A percentile compares a stretch with the other conserved stretches of the same genome.
Evolutionary conservation across 2,797 vertebrate species (phyloP).

Genomic region (Hydrophis major): DNA sequence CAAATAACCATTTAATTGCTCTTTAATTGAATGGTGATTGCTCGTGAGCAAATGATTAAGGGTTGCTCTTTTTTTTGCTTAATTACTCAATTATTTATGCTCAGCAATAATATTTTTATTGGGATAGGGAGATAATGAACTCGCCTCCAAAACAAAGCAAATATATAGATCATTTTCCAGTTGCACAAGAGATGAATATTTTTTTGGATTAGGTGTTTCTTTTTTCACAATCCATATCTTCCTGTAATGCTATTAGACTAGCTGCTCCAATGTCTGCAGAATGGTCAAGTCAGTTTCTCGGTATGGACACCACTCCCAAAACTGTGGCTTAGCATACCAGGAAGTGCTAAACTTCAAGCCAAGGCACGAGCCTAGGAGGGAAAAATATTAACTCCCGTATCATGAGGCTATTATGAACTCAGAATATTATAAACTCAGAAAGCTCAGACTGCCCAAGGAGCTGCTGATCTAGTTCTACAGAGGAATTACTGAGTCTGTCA

Average conservation of each 20-base stretch:
- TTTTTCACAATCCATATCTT: neutral
- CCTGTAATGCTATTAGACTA: neutral
- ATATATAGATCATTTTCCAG: neutral
- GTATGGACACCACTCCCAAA: neutral
- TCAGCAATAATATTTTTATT: slow-evolving; percentile 60
- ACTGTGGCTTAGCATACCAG: neutral
- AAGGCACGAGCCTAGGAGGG: neutral
- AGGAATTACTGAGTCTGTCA: no score
- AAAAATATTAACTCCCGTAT: neutral
- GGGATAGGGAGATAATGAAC: neutral
- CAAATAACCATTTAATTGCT: slow-evolving; percentile 76
- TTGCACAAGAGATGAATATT: neutral
- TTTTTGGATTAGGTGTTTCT: neutral
- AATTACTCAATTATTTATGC: slow-evolving; percentile 71
- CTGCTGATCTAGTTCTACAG: no score
- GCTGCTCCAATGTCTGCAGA: neutral
- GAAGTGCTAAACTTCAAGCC: neutral
- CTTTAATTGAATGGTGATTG: slow-evolving; percentile 78
- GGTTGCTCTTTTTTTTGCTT: slow-evolving; percentile 57
- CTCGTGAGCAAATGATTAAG: slow-evolving; percentile 72
- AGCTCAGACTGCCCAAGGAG: no score
- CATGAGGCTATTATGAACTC: neutral
- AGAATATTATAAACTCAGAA: neutral
- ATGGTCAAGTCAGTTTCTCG: neutral
- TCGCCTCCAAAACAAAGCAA: neutral